Conservation (phyloP, 2,113 vertebrate genomes). For the Nothocercus julius region DNA sequence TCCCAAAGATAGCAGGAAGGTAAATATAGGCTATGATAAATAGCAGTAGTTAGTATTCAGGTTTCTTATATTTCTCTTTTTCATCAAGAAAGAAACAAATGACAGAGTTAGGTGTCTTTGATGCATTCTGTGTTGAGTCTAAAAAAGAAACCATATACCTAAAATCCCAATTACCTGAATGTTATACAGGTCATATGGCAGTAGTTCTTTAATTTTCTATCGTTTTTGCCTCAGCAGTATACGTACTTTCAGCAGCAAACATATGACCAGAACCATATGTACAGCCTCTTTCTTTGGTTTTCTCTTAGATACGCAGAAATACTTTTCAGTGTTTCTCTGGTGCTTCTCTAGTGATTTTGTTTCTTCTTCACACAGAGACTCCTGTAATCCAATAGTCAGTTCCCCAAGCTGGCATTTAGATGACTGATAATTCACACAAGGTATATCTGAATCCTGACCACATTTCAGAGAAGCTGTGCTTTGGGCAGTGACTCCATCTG, state of each 20-base stretch:
- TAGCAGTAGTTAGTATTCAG: background rate
- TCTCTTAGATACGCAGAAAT: background rate
- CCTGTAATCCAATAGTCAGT: background rate
- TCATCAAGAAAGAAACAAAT: background rate
- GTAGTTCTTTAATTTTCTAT: background rate
- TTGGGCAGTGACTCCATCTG: background rate
- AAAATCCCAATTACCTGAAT: background rate
- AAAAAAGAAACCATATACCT: background rate
- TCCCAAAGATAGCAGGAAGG: background rate
- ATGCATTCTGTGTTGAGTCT: background rate
- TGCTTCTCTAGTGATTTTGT: fast-evolving
- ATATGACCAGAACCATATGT: background rate
- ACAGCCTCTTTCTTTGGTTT: background rate
- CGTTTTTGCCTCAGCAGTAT: background rate
- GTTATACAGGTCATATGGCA: background rate
- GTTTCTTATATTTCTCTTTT: background rate
- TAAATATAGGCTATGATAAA: background rate
- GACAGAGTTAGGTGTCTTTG: background rate
- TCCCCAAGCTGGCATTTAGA: background rate
- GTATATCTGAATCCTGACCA: background rate
- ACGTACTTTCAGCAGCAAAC: background rate
- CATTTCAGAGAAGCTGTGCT: background rate
- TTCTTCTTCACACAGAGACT: background rate
- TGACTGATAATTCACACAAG: background rate
- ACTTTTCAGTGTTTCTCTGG: background rate